Percentiles rank a stretch among this genome's conserved stretches.
Conservation (phyloP, 2,797 vertebrate species). For the Gymnocypris eckloni region DNA sequence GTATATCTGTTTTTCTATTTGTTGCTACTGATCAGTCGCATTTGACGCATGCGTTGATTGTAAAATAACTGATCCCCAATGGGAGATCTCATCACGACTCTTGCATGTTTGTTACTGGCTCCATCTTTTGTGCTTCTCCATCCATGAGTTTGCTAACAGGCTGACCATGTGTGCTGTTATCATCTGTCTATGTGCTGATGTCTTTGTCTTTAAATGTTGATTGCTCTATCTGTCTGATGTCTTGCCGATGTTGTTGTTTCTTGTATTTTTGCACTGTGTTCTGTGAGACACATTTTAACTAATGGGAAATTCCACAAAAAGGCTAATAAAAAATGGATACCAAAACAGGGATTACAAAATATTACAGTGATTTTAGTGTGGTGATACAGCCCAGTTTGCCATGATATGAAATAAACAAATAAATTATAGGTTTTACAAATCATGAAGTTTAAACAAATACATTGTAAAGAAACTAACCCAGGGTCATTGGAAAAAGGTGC, state of each 20-base stretch:
- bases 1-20: slow-evolving; percentile 91
- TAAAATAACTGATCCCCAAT: slow-evolving; percentile 72
- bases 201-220: slow-evolving; percentile 70
- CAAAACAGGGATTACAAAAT: not conserved
- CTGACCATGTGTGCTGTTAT: slow-evolving; percentile 77
- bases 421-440: not conserved
- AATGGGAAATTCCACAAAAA: slow-evolving; percentile 85
- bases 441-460: not conserved
- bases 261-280: slow-evolving; percentile 86
- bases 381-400: no score
- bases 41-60: slow-evolving; percentile 88
- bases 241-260: slow-evolving; percentile 68
- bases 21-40: slow-evolving; percentile 81
- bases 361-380: not conserved
- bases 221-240: slow-evolving; percentile 56
- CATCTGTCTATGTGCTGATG: slow-evolving; percentile 72
- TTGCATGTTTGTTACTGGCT: slow-evolving; percentile 84
- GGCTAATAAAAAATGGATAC: slow-evolving; percentile 57
- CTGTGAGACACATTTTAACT: slow-evolving; percentile 71
- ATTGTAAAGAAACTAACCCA: not conserved
- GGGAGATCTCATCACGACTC: slow-evolving; percentile 71
- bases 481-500: not conserved
- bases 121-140: slow-evolving; percentile 81
- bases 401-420: not conserved
- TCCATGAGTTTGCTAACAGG: slow-evolving; percentile 78